Conservation (phyloP, 2,888 invertebrate species). For the Heliconius sara region DNA sequence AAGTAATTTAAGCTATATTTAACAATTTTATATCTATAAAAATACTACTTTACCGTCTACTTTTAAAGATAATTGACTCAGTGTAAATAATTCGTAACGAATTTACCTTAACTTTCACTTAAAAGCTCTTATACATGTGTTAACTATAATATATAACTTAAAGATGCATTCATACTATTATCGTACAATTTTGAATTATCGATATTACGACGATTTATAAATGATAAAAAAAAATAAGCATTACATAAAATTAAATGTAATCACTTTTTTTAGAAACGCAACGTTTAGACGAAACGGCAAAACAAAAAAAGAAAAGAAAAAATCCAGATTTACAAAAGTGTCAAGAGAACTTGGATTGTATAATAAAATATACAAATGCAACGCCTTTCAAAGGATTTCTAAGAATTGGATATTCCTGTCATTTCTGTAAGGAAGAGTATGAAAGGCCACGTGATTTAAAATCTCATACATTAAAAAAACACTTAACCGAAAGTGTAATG, state of each 20-base stretch:
- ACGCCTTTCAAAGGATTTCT: constrained; percentile 57
- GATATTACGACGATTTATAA: no score
- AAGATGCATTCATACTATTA: no score
- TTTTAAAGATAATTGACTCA: neutral
- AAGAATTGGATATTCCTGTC: constrained; percentile 58
- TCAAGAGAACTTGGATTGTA: constrained; percentile 58
- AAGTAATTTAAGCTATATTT: neutral
- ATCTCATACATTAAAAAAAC: constrained; percentile 53
- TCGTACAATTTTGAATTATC: no score
- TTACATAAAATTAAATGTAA: no score
- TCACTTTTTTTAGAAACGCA: constrained; percentile 22
- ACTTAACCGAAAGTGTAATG: constrained; percentile 37
- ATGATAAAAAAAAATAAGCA: no score
- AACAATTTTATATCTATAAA: neutral
- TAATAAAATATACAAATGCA: constrained; percentile 63
- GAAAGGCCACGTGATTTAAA: constrained; percentile 56
- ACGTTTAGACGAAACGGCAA: neutral
- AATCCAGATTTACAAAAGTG: constrained; percentile 26
- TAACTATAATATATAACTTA: no score
- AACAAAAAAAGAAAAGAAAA: constrained; percentile 2
- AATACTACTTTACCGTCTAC: neutral
- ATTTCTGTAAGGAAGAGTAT: constrained; percentile 55
- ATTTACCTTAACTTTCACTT: no score
- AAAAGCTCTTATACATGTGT: no score
- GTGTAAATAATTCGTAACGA: neutral